These are phyloP conservation scores for Rhinella marina DNA, from an alignment of 2,797 vertebrate genomes.

Conservation along the genomic window DNA sequence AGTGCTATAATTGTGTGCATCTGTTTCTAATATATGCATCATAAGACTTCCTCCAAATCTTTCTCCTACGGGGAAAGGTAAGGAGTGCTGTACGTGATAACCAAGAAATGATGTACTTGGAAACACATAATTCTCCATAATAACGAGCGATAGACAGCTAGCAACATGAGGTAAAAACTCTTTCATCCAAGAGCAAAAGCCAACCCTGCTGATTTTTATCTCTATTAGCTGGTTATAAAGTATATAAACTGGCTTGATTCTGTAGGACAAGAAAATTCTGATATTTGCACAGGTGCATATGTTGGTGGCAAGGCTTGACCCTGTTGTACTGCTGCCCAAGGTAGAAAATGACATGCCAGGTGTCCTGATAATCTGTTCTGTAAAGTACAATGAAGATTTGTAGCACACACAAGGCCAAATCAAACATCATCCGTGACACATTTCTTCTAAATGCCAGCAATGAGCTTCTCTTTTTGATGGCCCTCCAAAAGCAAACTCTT, in stretches of 20 bases:
- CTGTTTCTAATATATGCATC: constrained; percentile 33
- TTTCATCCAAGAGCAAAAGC: not conserved
- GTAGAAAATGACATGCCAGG: constrained; percentile 18
- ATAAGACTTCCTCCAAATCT: constrained; percentile 31
- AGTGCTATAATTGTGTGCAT: constrained; percentile 26
- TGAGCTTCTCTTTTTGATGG: not conserved
- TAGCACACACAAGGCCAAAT: not conserved
- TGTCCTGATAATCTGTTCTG: constrained; percentile 2
- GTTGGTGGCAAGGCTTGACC: constrained; percentile 9
- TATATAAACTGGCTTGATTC: not conserved
- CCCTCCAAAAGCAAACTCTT: not conserved
- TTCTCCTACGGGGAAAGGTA: constrained; percentile 27
- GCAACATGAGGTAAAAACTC: constrained; percentile 10
- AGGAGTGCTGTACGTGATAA: not conserved
- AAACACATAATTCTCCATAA: constrained; percentile 35
- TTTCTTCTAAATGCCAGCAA: not conserved
- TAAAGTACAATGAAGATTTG: constrained; percentile 3
- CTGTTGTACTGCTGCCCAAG: not conserved
- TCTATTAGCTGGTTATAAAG: not conserved
- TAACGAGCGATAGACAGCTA: constrained; percentile 33
- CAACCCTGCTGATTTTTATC: not conserved
- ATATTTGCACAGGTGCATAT: constrained; percentile 4
- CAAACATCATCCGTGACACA: not conserved
- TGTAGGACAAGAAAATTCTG: not conserved
- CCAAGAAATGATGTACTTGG: constrained; percentile 19